Evolutionary conservation across 2,888 invertebrate genomes (phyloP).

Genomic region (Vandiemenella viatica): DNA sequence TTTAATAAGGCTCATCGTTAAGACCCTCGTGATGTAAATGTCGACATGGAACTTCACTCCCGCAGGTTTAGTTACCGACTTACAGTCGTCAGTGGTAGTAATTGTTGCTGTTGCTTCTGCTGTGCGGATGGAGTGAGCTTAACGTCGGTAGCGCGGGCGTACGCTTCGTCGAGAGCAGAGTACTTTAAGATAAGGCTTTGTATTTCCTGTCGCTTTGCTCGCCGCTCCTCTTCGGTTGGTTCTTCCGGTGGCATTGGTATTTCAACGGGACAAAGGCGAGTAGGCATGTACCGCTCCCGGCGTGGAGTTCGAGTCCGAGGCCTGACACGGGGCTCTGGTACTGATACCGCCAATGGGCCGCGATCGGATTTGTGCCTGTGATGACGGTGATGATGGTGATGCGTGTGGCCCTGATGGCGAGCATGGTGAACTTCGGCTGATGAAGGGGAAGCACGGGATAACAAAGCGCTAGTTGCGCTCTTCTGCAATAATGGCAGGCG

Average conservation of each 20-base stretch:
- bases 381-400: constrained; percentile 5
- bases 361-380: constrained; percentile 32
- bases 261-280: constrained; percentile 39
- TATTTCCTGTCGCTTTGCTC: constrained; percentile 68
- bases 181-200: constrained; percentile 70
- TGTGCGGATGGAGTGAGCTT: too few species aligned
- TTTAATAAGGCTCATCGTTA: too few species aligned
- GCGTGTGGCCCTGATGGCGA: not conserved
- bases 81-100: too few species aligned
- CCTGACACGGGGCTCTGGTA: constrained; percentile 30
- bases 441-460: not conserved
- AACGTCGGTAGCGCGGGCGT: constrained; percentile 34
- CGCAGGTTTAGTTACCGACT: too few species aligned
- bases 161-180: constrained; percentile 59
- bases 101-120: too few species aligned
- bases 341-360: too few species aligned
- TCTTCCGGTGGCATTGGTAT: constrained; percentile 27
- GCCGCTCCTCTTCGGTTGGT: constrained; percentile 45
- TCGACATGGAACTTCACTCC: too few species aligned
- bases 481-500: too few species aligned
- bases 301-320: constrained; percentile 25
- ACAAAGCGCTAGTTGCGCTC: not conserved
- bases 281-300: constrained; percentile 38
- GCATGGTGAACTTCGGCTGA: not conserved
- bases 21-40: too few species aligned